A percentile compares a stretch with the other conserved stretches of the same genome.
phyloP scores from a whole-genome alignment of 2,888 invertebrate genomes.

The Tipula helvola region DNA sequence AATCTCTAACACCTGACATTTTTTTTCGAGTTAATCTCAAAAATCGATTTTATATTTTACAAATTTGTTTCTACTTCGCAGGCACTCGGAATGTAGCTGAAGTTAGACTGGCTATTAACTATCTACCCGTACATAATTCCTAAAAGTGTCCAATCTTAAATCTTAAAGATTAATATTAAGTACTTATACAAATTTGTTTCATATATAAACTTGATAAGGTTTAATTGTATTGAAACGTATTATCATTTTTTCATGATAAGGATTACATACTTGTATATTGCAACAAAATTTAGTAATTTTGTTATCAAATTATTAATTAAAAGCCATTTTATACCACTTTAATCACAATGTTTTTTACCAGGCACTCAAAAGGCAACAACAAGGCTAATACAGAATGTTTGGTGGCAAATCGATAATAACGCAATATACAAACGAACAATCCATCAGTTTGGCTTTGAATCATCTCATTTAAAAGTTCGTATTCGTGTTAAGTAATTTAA shows the following conservation, averaged over 20 bases:
- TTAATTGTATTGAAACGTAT: neutral
- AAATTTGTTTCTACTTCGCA: neutral
- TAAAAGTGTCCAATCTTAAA: neutral
- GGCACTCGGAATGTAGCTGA: neutral
- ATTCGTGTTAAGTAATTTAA: no score
- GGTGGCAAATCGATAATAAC: no score
- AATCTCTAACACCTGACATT: neutral
- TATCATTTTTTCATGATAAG: neutral
- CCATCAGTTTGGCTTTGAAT: no score
- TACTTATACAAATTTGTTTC: no score
- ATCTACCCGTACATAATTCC: neutral
- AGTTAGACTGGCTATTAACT: neutral
- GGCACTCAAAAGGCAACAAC: no score
- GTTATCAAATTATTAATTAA: no score
- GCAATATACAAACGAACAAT: no score
- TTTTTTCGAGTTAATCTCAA: neutral
- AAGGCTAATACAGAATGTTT: no score
- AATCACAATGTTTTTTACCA: no score
- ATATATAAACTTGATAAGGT: neutral
- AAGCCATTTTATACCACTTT: no score
- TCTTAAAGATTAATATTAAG: neutral
- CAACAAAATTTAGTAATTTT: no score
- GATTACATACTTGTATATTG: neutral
- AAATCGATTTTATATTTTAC: neutral
- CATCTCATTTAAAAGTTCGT: no score